These are phyloP conservation scores for Proisotoma minuta DNA, from an alignment of 2,888 invertebrate species.

Conservation along the genomic window DNA sequence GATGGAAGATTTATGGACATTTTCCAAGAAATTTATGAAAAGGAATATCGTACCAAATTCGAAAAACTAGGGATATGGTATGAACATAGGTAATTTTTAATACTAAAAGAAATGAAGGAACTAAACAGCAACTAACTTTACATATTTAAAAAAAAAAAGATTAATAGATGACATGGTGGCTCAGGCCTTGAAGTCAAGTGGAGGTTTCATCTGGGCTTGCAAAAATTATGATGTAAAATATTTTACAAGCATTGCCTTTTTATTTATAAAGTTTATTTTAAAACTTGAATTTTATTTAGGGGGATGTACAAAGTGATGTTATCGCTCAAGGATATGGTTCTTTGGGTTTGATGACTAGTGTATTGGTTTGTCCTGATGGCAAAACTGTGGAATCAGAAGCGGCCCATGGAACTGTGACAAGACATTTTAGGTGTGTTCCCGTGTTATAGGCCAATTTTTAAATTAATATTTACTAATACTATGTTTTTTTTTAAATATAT, in stretches of 20 bases:
- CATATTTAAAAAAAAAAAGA: too few relatives aligned
- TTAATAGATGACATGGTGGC: slow-evolving; percentile 91
- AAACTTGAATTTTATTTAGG: slow-evolving; percentile 49
- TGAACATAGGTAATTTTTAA: slow-evolving; percentile 61
- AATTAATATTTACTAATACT: too few relatives aligned
- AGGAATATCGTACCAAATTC: slow-evolving; percentile 68
- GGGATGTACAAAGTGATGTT: slow-evolving; percentile 84
- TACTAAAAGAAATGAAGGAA: too few relatives aligned
- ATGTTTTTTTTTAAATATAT: slow-evolving; percentile 8
- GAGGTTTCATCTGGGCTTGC: slow-evolving; percentile 74
- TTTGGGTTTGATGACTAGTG: slow-evolving; percentile 68
- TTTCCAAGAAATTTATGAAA: slow-evolving; percentile 79
- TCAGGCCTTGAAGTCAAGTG: slow-evolving; percentile 73
- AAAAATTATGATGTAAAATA: neutral
- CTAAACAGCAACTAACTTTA: too few relatives aligned
- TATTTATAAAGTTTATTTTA: neutral
- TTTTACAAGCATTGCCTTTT: neutral
- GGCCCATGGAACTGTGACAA: slow-evolving; percentile 85
- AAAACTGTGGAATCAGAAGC: slow-evolving; percentile 87
- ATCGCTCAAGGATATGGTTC: slow-evolving; percentile 76
- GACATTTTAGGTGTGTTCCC: slow-evolving; percentile 65
- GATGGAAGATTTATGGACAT: slow-evolving; percentile 90
- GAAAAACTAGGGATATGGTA: slow-evolving; percentile 79
- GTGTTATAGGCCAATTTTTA: neutral
- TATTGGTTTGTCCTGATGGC: slow-evolving; percentile 80